phyloP scores from a whole-genome alignment of 2,113 vertebrate species.

The Prolemur simus region DNA sequence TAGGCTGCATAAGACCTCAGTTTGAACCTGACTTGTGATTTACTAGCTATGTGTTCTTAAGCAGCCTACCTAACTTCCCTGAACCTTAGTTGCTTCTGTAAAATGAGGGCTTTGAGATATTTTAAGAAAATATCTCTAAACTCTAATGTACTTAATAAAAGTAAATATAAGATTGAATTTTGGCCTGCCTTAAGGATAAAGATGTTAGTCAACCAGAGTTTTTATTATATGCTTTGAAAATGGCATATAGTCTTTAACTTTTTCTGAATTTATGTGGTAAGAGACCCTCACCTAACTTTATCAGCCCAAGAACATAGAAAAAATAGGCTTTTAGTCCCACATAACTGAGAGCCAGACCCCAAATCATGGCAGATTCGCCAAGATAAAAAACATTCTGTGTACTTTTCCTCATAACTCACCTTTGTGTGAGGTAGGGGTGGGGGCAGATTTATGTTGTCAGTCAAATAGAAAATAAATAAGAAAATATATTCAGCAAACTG shows the following conservation, averaged over 20 bases:
- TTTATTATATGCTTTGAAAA: not conserved
- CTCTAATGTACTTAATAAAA: not conserved
- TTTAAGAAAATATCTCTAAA: constrained; percentile 16
- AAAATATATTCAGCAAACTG: not conserved
- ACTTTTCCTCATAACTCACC: not conserved
- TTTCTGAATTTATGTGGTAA: not conserved
- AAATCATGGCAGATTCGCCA: not conserved
- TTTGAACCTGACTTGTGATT: not conserved
- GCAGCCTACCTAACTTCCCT: not conserved
- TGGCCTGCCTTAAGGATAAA: not conserved
- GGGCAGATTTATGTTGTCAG: not conserved
- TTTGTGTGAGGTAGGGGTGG: not conserved
- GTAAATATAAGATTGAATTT: not conserved
- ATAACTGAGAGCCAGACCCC: not conserved
- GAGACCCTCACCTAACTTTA: not conserved
- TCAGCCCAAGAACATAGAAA: not conserved
- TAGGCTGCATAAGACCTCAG: not conserved
- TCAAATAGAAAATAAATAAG: not conserved
- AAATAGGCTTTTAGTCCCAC: not conserved
- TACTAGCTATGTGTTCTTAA: not conserved
- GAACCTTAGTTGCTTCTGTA: not conserved
- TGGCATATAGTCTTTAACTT: not conserved
- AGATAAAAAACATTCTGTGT: not conserved
- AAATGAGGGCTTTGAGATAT: not conserved
- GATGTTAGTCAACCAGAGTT: not conserved